Conservation (phyloP, 2,113 vertebrate genomes). For the Plecturocebus donacophilus region DNA sequence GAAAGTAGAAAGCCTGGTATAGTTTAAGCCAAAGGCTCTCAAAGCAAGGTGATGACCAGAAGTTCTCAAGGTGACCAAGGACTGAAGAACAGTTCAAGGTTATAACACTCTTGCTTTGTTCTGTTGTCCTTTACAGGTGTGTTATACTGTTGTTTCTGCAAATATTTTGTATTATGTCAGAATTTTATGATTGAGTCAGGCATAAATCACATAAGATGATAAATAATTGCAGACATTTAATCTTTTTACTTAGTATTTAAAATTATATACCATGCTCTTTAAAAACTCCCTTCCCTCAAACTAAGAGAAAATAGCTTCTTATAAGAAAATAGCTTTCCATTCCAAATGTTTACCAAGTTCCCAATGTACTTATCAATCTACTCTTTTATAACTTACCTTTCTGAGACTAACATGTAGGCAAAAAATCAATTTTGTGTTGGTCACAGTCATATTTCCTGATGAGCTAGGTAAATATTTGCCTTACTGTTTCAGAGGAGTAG, state of each 20-base stretch:
- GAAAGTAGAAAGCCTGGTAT: background rate
- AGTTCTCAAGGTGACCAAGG: background rate
- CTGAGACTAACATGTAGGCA: background rate
- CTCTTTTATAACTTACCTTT: conserved; percentile 15
- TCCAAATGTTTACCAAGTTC: conserved; percentile 24
- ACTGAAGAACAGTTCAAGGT: conserved; percentile 52
- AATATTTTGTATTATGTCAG: conserved; percentile 75
- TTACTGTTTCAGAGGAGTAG: conserved; percentile 37
- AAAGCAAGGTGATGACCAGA: background rate
- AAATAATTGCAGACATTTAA: background rate
- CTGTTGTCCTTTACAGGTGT: conserved; percentile 32
- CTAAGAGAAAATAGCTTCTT: background rate
- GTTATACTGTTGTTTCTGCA: conserved; percentile 67
- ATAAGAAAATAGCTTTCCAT: background rate
- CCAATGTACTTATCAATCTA: background rate
- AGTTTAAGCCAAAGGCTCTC: background rate
- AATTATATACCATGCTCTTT: background rate
- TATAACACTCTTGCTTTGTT: background rate
- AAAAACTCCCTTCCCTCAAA: background rate
- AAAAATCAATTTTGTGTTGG: conserved; percentile 56
- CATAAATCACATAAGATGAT: background rate
- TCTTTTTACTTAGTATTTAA: background rate
- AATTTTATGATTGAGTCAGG: conserved; percentile 5
- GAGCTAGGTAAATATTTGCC: conserved; percentile 56
- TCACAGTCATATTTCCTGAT: conserved; percentile 32